Conservation (phyloP, 2,113 vertebrate genomes). For the Brachionichthys hirsutus region DNA sequence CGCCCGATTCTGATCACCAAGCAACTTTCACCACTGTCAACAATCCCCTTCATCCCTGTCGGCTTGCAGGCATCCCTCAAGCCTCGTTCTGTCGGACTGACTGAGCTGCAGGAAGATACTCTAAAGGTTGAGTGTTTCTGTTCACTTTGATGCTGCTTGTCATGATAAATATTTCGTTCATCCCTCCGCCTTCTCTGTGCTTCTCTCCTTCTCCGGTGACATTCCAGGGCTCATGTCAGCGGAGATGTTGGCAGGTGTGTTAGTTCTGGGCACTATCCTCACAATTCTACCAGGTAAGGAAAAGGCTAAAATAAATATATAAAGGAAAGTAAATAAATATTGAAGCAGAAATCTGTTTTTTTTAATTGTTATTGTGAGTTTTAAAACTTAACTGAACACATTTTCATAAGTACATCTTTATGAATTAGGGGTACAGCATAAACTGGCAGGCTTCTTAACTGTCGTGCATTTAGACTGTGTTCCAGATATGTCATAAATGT, state of each 20-base stretch:
- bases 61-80: conserved; percentile 8
- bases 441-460: not conserved
- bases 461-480: not conserved
- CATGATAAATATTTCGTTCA: conserved; percentile 3
- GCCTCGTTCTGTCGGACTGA: conserved; percentile 10
- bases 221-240: conserved; percentile 58
- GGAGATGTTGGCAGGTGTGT: conserved; percentile 74
- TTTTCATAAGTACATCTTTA: no score
- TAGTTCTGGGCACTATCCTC: conserved; percentile 65
- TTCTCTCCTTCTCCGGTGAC: conserved; percentile 42
- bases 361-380: no score
- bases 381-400: no score
- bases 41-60: conserved; percentile 37
- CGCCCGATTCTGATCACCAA: conserved; percentile 23
- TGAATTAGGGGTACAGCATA: not conserved
- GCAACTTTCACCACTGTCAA: conserved; percentile 27
- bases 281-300: conserved; percentile 68
- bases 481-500: conserved; percentile 2
- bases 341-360: not conserved
- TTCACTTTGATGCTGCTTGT: not conserved
- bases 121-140: conserved; percentile 42
- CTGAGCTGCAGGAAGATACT: conserved; percentile 39
- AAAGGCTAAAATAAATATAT: not conserved
- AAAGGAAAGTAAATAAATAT: no score
- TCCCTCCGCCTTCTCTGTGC: conserved; percentile 3